phyloP scores from a whole-genome alignment of 2,113 vertebrate genomes.

The Plectropomus leopardus region DNA sequence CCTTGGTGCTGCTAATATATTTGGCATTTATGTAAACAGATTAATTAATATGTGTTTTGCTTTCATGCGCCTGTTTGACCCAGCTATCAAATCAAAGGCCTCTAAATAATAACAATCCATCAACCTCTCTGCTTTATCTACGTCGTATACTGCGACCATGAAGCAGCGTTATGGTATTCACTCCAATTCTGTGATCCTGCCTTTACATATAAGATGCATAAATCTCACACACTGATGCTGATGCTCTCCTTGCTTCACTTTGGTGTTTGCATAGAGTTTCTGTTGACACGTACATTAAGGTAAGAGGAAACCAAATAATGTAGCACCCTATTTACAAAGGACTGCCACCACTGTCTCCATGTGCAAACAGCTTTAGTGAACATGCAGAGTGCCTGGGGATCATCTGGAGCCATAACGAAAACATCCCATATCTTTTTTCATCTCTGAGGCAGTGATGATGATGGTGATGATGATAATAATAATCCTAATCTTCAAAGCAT shows the following conservation, averaged over 20 bases:
- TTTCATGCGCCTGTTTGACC: constrained; percentile 40
- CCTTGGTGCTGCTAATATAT: constrained; percentile 11
- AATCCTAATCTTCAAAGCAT: constrained; percentile 59
- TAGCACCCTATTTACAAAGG: constrained; percentile 38
- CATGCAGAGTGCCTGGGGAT: constrained; percentile 44
- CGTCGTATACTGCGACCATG: not conserved
- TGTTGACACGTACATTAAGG: constrained; percentile 23
- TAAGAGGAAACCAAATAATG: constrained; percentile 30
- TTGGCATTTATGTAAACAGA: constrained; percentile 51
- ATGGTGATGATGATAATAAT: constrained; percentile 35
- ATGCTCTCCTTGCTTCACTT: constrained; percentile 25
- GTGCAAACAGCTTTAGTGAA: constrained; percentile 41
- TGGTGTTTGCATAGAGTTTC: constrained; percentile 3
- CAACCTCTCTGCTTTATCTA: constrained; percentile 22
- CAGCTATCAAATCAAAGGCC: constrained; percentile 30
- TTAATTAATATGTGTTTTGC: constrained; percentile 50
- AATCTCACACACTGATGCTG: constrained; percentile 9
- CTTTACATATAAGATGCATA: constrained; percentile 21
- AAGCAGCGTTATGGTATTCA: not conserved
- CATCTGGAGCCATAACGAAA: constrained; percentile 34
- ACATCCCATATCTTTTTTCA: constrained; percentile 18
- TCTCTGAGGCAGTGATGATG: constrained; percentile 41
- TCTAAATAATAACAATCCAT: constrained; percentile 33
- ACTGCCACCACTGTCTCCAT: constrained; percentile 31
- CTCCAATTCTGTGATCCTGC: not conserved